These are phyloP conservation scores for Hippocampus comes DNA, from an alignment of 2,113 vertebrate genomes.

Conservation along the genomic window DNA sequence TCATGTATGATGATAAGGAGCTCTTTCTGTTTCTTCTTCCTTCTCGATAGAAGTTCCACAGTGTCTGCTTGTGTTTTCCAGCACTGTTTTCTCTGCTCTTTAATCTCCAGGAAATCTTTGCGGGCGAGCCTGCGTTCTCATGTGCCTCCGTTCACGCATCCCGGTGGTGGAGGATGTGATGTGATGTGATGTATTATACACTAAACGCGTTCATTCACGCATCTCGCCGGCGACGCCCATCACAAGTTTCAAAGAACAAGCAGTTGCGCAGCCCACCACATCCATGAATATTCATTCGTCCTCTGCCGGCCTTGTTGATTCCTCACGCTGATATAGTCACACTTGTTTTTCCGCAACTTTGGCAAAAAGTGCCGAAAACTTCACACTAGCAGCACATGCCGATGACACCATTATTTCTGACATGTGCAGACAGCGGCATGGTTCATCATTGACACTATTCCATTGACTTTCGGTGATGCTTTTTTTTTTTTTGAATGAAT, in stretches of 20 bases:
- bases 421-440: too few species aligned
- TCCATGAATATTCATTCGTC: conserved; percentile 73
- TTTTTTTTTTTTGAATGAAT: background rate
- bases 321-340: conserved; percentile 71
- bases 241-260: conserved; percentile 66
- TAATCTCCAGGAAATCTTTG: conserved; percentile 41
- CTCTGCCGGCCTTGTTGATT: conserved; percentile 61
- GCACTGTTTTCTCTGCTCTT: conserved; percentile 20
- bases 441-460: too few species aligned
- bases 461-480: background rate
- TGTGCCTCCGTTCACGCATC: conserved; percentile 18
- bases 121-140: conserved; percentile 4
- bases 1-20: background rate
- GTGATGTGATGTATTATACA: conserved; percentile 62
- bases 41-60: conserved; percentile 15
- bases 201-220: conserved; percentile 60
- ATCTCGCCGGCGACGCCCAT: conserved; percentile 49
- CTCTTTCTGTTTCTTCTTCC: background rate
- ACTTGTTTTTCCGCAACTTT: conserved; percentile 63
- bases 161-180: conserved; percentile 38
- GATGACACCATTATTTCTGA: background rate
- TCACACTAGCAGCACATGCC: conserved; percentile 17
- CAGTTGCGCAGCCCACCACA: conserved; percentile 49
- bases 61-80: background rate
- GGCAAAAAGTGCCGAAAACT: conserved; percentile 65